These are phyloP conservation scores for Drosophila quadrilineata DNA, from an alignment of 1,140 invertebrate species.

Conservation along the genomic window DNA sequence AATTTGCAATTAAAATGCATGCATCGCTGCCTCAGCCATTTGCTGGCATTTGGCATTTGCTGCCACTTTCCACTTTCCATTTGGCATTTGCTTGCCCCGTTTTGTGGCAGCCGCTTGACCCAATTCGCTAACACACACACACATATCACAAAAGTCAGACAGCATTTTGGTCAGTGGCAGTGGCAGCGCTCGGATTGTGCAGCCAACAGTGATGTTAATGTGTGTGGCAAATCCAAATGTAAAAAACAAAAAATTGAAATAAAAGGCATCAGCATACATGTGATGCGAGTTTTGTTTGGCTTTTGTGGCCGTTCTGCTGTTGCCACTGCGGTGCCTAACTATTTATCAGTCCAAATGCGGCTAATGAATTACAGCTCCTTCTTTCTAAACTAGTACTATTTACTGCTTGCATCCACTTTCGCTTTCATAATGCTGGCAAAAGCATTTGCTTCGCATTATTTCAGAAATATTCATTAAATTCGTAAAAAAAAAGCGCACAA, in stretches of 20 bases:
- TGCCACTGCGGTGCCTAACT: conserved; percentile 43
- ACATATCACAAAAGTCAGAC: conserved; percentile 33
- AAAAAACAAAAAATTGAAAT: not conserved
- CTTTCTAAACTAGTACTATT: not conserved
- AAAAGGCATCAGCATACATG: conserved; percentile 5
- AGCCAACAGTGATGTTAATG: conserved; percentile 57
- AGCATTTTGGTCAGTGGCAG: conserved; percentile 42
- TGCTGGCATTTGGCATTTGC: conserved; percentile 6
- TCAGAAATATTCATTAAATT: too few species aligned
- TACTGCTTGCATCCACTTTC: not conserved
- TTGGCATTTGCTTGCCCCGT: conserved; percentile 31
- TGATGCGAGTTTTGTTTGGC: conserved; percentile 42
- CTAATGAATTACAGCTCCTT: conserved; percentile 43
- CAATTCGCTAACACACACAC: too few species aligned
- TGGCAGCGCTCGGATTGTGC: not conserved
- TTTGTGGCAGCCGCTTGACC: conserved; percentile 56
- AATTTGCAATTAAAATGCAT: conserved; percentile 78
- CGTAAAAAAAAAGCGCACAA: too few species aligned
- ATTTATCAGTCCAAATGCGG: conserved; percentile 57
- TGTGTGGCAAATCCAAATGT: conserved; percentile 50
- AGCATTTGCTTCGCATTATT: too few species aligned
- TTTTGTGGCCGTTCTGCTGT: conserved; percentile 46
- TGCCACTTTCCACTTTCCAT: conserved; percentile 16
- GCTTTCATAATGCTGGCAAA: too few species aligned
- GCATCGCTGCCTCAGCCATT: conserved; percentile 32